Evolutionary conservation across 2,113 vertebrate genomes (phyloP).

Genomic region (Leptodactylus fuscus): DNA sequence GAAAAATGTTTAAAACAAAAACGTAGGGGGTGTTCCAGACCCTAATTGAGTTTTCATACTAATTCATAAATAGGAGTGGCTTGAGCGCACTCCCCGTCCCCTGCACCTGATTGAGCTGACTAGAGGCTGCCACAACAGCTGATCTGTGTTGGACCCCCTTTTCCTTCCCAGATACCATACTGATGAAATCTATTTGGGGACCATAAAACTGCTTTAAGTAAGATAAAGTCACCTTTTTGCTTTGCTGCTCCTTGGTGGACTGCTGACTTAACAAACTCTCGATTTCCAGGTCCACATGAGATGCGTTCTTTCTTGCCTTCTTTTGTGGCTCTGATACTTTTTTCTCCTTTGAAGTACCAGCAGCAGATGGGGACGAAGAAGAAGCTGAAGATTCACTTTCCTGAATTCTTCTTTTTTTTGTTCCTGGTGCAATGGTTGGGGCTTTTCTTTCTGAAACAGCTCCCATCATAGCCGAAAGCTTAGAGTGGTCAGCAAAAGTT

Average conservation of each 20-base stretch:
- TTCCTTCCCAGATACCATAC: no score
- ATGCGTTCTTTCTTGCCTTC: slow-evolving; percentile 83
- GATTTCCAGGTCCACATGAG: slow-evolving; percentile 90
- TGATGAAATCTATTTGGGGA: no score
- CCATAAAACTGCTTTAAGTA: no score
- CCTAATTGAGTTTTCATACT: no score
- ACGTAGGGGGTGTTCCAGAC: no score
- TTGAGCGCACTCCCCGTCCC: no score
- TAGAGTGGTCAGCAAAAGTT: slow-evolving; percentile 88
- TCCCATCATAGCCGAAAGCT: slow-evolving; percentile 90
- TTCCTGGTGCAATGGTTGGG: slow-evolving; percentile 61
- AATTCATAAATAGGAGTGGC: no score
- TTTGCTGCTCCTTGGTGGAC: slow-evolving; percentile 93
- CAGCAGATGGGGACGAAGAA: slow-evolving; percentile 63
- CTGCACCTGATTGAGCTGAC: no score
- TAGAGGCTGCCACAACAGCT: no score
- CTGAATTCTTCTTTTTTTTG: slow-evolving; percentile 63
- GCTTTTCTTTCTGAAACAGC: slow-evolving; percentile 75
- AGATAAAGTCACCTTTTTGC: slow-evolving; percentile 90
- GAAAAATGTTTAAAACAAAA: no score
- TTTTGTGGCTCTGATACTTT: slow-evolving; percentile 73
- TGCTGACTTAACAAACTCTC: slow-evolving; percentile 91
- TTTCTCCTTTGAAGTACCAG: slow-evolving; percentile 62
- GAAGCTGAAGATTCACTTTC: slow-evolving; percentile 36
- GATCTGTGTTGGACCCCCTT: no score